Base-by-base conservation (phyloP, 1,140 invertebrate genomes). In the Caligus rogercresseyi region DNA sequence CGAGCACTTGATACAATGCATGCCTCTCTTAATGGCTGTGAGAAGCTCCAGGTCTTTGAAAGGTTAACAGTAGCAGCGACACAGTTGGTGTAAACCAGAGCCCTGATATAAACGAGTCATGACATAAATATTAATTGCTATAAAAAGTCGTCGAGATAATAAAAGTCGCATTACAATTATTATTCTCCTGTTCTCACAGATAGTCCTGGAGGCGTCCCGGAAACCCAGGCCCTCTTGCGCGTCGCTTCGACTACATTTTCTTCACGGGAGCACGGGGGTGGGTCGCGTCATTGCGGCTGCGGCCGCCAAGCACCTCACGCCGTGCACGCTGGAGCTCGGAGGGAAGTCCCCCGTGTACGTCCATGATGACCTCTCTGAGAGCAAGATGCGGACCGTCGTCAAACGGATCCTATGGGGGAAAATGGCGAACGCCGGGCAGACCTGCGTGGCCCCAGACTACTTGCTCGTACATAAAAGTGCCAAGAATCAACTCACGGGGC, bases 391-490 rank as follows among this genome's bases (percentile, higher is more conserved):
- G n/a, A 43, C 31, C n/a, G 31, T n/a, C n/a, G 78, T 78, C 0
- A 84, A 82, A 69, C 78, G 96, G 54, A 76, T 99, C n/a, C 69
- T 95, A 1, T 98, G 94, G 94, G 95, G 93, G 0, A 98, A 98
- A 77, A 83, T 82, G 61, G 79, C 87, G 31, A 98, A 98, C 74
- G 77, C 79, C 52, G 96, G 96, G 1, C 95, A 99, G 76, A 98
- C 92, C 0, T 99, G 96, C 72, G 87, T 99, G 64, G 91, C 93
- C 1, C 94, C 95, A 0, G 96, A 99, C 76, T 99, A 98, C 72
- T 69, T 99, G 25, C 75, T 98, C n/a, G 96, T 91, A 72, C 80
- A 82, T 11, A 80, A 81, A 65, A 70, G 67, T 61, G 67, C 71
- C 16, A 67, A 71, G 69, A 79, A 59, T 0, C 61, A 67, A 21